A percentile compares a stretch with the other conserved stretches of the same genome.
Evolutionary conservation across 2,113 vertebrate species (phyloP).

Genomic region (Tapirus terrestris): DNA sequence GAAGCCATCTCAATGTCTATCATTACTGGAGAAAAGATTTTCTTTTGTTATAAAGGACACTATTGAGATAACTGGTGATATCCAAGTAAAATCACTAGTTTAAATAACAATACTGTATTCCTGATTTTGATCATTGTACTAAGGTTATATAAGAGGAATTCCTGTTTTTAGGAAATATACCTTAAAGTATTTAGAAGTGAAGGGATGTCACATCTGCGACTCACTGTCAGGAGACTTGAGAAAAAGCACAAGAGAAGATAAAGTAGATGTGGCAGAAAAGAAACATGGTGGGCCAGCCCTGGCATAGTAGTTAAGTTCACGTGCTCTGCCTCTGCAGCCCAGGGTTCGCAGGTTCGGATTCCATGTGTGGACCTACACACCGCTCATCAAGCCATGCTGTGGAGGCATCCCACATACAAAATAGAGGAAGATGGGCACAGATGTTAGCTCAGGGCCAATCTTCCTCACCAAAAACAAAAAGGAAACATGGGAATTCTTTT

Average conservation of each 20-base stretch:
- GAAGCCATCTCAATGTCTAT: background rate
- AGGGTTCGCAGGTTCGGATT: no score
- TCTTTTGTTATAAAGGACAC: background rate
- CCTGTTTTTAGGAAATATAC: background rate
- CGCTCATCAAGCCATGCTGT: no score
- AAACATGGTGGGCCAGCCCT: no score
- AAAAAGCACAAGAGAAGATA: background rate
- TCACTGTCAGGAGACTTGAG: background rate
- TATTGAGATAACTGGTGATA: background rate
- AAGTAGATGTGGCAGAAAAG: background rate
- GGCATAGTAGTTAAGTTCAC: no score
- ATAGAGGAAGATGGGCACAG: no score
- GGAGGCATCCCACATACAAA: no score
- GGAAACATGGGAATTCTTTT: no score
- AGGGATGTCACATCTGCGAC: background rate
- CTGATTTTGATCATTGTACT: background rate
- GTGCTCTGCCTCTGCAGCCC: no score
- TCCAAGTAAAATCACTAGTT: background rate
- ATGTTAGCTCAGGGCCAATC: no score
- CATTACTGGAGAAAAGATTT: background rate
- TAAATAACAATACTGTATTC: background rate
- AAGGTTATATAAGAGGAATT: background rate
- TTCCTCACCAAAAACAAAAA: no score
- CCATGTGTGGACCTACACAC: no score
- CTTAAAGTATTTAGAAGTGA: background rate